These are phyloP conservation scores for Salminus brasiliensis DNA, from an alignment of 2,113 vertebrate genomes.

Conservation along the genomic window DNA sequence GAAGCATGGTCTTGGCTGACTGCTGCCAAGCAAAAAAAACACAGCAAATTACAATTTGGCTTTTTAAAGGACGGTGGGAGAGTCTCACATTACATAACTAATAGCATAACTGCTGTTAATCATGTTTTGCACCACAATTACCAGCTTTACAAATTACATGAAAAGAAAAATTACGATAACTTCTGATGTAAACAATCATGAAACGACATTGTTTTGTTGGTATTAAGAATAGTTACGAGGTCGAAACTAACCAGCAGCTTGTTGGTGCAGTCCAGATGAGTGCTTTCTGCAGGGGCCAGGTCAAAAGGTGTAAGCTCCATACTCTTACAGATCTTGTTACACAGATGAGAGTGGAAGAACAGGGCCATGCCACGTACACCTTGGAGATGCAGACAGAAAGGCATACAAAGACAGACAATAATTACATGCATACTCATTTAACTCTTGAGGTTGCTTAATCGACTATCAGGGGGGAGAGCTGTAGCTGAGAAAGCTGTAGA, in stretches of 20 bases:
- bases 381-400: constrained; percentile 60
- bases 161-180: too few relatives aligned
- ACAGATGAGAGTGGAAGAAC: constrained; percentile 95
- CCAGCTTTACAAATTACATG: too few relatives aligned
- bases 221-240: background rate
- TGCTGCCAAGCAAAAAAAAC: constrained; percentile 72
- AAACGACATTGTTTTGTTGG: background rate
- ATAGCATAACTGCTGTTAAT: background rate
- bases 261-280: constrained; percentile 84
- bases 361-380: constrained; percentile 97
- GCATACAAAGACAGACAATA: background rate
- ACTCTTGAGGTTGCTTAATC: too few relatives aligned
- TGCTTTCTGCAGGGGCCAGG: constrained; percentile 81
- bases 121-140: too few relatives aligned
- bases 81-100: too few relatives aligned
- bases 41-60: too few relatives aligned
- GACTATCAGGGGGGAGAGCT: background rate
- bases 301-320: constrained; percentile 93
- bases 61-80: too few relatives aligned
- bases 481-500: background rate
- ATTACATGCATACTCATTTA: too few relatives aligned
- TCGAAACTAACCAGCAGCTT: constrained; percentile 84
- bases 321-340: constrained; percentile 94
- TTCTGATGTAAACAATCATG: background rate
- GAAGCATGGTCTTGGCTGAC: constrained; percentile 87